phyloP scores from a whole-genome alignment of 2,113 vertebrate genomes.

The Mola mola region DNA sequence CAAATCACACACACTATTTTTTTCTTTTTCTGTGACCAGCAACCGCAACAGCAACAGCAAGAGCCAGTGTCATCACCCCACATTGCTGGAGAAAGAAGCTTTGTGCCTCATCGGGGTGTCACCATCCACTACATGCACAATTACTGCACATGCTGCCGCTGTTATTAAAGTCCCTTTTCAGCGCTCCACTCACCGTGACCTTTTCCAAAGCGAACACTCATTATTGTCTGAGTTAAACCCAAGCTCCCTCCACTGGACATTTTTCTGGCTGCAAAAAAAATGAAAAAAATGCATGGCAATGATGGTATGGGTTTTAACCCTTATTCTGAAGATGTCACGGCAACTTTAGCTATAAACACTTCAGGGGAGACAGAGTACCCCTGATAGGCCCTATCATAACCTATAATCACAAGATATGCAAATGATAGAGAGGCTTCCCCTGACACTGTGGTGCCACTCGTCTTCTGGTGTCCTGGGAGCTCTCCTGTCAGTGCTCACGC shows the following conservation, averaged over 20 bases:
- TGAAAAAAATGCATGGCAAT: slow-evolving; percentile 14
- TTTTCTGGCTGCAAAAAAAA: background rate
- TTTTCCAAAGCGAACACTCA: slow-evolving; percentile 70
- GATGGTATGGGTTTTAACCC: slow-evolving; percentile 25
- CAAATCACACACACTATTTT: slow-evolving; percentile 24
- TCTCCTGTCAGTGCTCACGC: slow-evolving; percentile 56
- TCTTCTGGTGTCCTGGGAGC: slow-evolving; percentile 54
- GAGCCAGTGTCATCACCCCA: slow-evolving; percentile 32
- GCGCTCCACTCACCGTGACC: slow-evolving; percentile 60
- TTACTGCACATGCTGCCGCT: slow-evolving; percentile 57
- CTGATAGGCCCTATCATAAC: slow-evolving; percentile 64
- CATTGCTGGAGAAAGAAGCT: slow-evolving; percentile 29
- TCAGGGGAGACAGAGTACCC: slow-evolving; percentile 53
- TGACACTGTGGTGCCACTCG: slow-evolving; percentile 47
- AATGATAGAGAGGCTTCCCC: slow-evolving; percentile 57
- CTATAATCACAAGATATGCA: slow-evolving; percentile 69
- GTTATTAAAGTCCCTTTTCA: slow-evolving; percentile 70
- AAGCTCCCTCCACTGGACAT: slow-evolving; percentile 26
- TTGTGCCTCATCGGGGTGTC: slow-evolving; percentile 42
- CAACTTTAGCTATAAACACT: slow-evolving; percentile 49
- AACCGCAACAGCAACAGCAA: slow-evolving; percentile 4
- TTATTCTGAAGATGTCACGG: slow-evolving; percentile 26
- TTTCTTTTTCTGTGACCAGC: slow-evolving; percentile 1
- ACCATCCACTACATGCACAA: slow-evolving; percentile 51
- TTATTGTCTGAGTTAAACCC: slow-evolving; percentile 57